These are phyloP conservation scores for Corythornis leucogaster DNA, from an alignment of 2,797 vertebrate genomes.

Conservation along the genomic window DNA sequence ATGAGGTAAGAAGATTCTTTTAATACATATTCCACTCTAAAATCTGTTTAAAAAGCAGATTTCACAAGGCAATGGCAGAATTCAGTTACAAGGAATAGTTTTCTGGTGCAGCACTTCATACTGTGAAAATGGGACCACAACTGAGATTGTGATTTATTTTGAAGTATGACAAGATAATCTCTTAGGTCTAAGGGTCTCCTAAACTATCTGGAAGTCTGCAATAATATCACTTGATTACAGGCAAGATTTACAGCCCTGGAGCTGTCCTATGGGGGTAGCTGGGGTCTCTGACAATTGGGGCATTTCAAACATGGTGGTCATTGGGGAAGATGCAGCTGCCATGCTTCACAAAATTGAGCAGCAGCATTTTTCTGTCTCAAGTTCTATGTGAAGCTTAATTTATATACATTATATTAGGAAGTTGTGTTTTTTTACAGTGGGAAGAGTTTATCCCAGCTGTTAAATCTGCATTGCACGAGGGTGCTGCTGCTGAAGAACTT, in stretches of 20 bases:
- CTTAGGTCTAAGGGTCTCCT: not conserved
- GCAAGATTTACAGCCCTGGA: not conserved
- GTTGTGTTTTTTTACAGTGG: not conserved
- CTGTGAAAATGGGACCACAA: not conserved
- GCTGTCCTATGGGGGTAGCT: not conserved
- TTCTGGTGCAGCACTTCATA: not conserved
- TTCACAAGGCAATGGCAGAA: not conserved
- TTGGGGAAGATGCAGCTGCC: not conserved
- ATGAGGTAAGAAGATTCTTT: constrained; percentile 81
- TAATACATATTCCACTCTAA: not conserved
- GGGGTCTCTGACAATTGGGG: not conserved
- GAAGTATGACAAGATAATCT: not conserved
- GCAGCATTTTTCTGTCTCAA: not conserved
- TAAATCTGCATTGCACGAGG: not conserved
- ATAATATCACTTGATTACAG: not conserved
- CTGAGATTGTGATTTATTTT: not conserved
- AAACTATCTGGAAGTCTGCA: not conserved
- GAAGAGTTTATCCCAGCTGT: not conserved
- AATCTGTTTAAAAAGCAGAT: not conserved
- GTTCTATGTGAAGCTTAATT: not conserved
- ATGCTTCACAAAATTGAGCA: not conserved
- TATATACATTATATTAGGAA: fast-evolving
- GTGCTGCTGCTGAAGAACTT: not conserved
- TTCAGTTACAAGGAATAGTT: not conserved
- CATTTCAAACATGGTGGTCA: not conserved